phyloP scores from a whole-genome alignment of 2,888 invertebrate genomes.

The Pristionchus arcanus region DNA sequence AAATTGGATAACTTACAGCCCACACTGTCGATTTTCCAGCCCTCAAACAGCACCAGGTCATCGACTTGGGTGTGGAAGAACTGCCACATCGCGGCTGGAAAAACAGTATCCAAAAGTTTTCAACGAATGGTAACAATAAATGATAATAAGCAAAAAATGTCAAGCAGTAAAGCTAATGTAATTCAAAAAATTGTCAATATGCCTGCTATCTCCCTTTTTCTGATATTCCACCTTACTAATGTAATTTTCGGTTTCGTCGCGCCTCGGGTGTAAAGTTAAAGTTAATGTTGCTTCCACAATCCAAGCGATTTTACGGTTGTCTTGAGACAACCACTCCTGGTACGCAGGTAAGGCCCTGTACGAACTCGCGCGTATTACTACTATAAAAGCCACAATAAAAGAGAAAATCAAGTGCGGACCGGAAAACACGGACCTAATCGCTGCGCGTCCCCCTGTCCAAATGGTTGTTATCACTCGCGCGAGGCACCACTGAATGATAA shows the following conservation, averaged over 20 bases:
- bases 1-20: background rate
- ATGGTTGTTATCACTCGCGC: background rate
- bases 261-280: no score
- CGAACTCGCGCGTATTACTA: no score
- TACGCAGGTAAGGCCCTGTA: no score
- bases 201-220: no score
- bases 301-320: no score
- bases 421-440: background rate
- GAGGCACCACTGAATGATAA: background rate
- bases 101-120: background rate
- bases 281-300: no score
- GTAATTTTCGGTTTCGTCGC: no score
- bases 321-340: no score
- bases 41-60: constrained; percentile 21
- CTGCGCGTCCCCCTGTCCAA: background rate
- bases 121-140: background rate
- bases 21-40: background rate
- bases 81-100: background rate
- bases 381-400: background rate
- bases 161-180: no score
- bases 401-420: background rate
- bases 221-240: no score
- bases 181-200: no score
- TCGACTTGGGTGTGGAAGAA: constrained; percentile 28
- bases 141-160: background rate